phyloP scores from a whole-genome alignment of 2,113 vertebrate species.

The Oreochromis niloticus region DNA sequence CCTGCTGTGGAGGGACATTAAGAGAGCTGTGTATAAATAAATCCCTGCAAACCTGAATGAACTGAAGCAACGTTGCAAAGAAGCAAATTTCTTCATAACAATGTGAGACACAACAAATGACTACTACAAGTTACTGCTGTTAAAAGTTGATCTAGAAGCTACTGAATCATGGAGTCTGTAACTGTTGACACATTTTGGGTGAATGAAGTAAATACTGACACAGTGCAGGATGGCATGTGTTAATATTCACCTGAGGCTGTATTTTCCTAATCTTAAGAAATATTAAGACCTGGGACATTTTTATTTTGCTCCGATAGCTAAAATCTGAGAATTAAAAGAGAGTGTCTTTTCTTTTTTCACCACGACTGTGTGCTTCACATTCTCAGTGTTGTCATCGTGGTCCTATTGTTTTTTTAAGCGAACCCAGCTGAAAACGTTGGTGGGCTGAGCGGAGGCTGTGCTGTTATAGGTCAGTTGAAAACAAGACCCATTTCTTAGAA shows the following conservation, averaged over 20 bases:
- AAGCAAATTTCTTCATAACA: not conserved
- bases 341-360: not conserved
- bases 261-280: not conserved
- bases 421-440: not conserved
- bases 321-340: not conserved
- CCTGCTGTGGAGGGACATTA: not conserved
- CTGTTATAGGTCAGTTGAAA: not conserved
- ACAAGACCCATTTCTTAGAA: conserved; percentile 22
- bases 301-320: not conserved
- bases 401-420: conserved; percentile 1
- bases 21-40: not conserved
- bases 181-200: not conserved
- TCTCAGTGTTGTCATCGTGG: not conserved
- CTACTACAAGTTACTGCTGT: not conserved
- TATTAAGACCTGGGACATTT: not conserved
- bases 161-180: not conserved
- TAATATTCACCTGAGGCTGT: not conserved
- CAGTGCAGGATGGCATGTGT: not conserved
- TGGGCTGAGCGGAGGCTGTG: not conserved
- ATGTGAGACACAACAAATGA: not conserved
- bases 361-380: not conserved
- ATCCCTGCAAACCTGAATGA: not conserved
- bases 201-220: not conserved
- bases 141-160: not conserved
- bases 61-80: not conserved